Base-by-base conservation (phyloP, 2,113 vertebrate species). In the Urocynchramus pylzowi region DNA sequence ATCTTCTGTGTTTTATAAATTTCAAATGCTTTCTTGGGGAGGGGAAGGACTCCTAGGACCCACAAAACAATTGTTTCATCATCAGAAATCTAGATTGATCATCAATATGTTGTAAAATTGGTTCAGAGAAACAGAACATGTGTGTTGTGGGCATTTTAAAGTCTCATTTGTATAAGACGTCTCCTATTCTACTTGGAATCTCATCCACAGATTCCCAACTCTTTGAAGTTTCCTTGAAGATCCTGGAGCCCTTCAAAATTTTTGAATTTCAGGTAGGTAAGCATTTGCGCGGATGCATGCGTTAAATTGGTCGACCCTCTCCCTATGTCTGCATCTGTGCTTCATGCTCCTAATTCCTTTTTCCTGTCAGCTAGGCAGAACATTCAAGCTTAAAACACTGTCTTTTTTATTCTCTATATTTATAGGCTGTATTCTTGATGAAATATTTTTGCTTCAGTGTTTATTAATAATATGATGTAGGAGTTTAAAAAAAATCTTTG, bases 261-360 rank as follows among this genome's bases (percentile, higher is more conserved):
- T 97, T 97, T 97, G 95, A 96, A 97, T 97, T 97, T 96, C 96
- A 97, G 97, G 97, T 97, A 94, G 96, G 96, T 97, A 96, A 96
- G 96, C 96, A 96, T 91, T 94, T 96, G 93, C 92, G 95, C 92
- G 90, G 96, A 97, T 96, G 96, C 96, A 97, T 96, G 96, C 91
- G 96, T 97, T 97, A 96, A 97, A 96, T 97, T 97, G 96, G 94
- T 97, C 93, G 96, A 97, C 96, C 96, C 96, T 97, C 96, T 97
- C 96, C 96, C 96, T 97, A 94, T 95, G 96, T 97, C 96, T 97
- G 94, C 96, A 95, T 97, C 96, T 95, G 82, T 97, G 94, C 92
- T 97, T 97, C 94, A 97, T 97, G 95, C 92, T 97, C 96, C 94
- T 95, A 53, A 84, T 94, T 96, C 87, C 93, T 78, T 92, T 95